Base-by-base conservation (phyloP, 2,888 invertebrate genomes). In the Poecilobothrus nobilitatus region DNA sequence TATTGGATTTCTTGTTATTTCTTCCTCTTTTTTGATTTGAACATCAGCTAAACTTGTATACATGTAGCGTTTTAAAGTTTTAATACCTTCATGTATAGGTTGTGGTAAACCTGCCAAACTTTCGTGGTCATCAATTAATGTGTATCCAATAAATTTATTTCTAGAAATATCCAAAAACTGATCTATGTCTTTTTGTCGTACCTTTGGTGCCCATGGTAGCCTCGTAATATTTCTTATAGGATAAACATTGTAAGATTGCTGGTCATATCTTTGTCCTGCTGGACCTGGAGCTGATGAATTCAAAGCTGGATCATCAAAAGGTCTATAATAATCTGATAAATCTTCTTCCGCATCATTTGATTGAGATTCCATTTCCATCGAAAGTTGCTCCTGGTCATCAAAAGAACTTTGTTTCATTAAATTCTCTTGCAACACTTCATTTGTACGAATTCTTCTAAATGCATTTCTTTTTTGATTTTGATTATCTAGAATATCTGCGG, bases 141-240 rank as follows among this genome's bases (percentile, higher is more conserved):
- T 91, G 80, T 95, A 99, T 0, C 97, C 97, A 71, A 99, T 92
- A 85, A 98, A 99, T 84, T 99, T 99, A 71, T 91, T 86, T 71
- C 97, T 84, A 0, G 95, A 94, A 78, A 90, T 90, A 77, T 97
- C 94, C 73, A 98, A 82, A 81, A 97, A 98, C 78, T 88, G 86
- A 77, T 97, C 96, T 71, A 98, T 89, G 78, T 98, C 97, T 82
- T 91, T 92, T 76, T 93, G 92, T 10, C 95, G 86, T 18, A 97
- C 96, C 86, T 98, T 98, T 0, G 97, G 96, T 73, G 91, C 89
- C 97, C 97, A 98, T 0, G 97, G 97, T 72, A 98, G 85, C 70
- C 92, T 76, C 15, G 78, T 79, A 22, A 79, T 78, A 20, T 79
- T 76, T 68, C 79, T 78, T 63, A 79, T 73, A 6, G 79, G 77